These are phyloP conservation scores for Atractosteus spatula DNA, from an alignment of 2,113 vertebrate species.

Conservation along the genomic window DNA sequence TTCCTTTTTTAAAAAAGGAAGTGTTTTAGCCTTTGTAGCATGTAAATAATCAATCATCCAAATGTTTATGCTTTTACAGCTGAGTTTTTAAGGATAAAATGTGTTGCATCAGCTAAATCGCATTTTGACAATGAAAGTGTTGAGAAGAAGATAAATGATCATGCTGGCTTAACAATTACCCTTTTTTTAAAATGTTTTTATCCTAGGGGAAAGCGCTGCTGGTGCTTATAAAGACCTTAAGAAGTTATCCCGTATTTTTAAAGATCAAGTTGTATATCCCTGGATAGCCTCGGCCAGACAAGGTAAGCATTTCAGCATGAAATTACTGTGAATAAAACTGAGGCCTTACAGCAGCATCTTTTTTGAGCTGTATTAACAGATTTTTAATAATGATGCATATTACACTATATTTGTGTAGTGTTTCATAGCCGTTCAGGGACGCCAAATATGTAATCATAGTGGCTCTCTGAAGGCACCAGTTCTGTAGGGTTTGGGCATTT, in stretches of 20 bases:
- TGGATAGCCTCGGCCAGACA: constrained; percentile 86
- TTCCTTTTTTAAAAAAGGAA: too few relatives aligned
- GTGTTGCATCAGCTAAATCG: not conserved
- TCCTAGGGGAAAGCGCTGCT: constrained; percentile 65
- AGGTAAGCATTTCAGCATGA: constrained; percentile 62
- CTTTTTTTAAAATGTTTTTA: not conserved
- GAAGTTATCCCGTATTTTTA: constrained; percentile 86
- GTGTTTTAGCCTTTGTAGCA: too few relatives aligned
- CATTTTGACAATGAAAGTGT: not conserved
- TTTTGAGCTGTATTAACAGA: not conserved
- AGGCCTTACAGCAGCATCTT: not conserved
- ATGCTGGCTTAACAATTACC: not conserved
- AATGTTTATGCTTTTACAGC: not conserved
- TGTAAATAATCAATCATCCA: too few relatives aligned
- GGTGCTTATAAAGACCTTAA: constrained; percentile 77
- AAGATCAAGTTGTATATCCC: constrained; percentile 89
- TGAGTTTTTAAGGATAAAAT: not conserved
- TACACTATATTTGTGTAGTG: too few relatives aligned
- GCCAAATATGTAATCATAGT: too few relatives aligned
- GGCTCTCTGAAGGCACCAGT: too few relatives aligned
- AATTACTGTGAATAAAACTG: not conserved
- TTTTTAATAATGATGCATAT: too few relatives aligned
- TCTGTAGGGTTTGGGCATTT: too few relatives aligned
- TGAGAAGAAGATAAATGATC: not conserved
- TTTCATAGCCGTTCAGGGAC: too few relatives aligned